Evolutionary conservation across 2,797 vertebrate genomes (phyloP).

Genomic region (Thripadectes ignobilis): DNA sequence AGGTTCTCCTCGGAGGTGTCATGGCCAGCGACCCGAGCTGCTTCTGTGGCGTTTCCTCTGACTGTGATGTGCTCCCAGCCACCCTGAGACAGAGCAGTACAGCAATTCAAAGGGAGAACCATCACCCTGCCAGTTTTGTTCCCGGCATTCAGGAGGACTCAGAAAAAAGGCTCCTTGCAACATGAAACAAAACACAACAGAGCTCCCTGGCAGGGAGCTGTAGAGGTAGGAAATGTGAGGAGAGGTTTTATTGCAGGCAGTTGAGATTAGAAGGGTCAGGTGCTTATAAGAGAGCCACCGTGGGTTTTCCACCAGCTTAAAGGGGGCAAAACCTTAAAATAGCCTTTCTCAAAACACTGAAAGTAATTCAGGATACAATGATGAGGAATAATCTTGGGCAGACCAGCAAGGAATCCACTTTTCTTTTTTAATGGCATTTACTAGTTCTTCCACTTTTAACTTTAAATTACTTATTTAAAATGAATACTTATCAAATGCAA

Average conservation of each 20-base stretch:
- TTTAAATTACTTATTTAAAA: neutral
- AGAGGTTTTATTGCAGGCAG: neutral
- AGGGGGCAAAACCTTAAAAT: neutral
- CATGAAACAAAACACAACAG: neutral
- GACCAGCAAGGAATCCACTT: neutral
- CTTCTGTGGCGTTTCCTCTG: constrained; percentile 86
- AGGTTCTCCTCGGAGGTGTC: neutral
- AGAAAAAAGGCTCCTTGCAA: neutral
- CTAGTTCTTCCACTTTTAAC: neutral
- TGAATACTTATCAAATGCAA: neutral
- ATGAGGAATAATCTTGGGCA: accelerated
- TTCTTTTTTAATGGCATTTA: neutral
- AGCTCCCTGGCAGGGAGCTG: neutral
- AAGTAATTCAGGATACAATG: neutral
- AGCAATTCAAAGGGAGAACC: neutral
- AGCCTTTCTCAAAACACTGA: neutral
- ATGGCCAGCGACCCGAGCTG: constrained; percentile 45
- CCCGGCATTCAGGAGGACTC: neutral
- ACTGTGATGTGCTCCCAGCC: constrained; percentile 95
- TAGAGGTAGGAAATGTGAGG: neutral
- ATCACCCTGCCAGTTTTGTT: neutral
- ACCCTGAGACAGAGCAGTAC: constrained; percentile 77
- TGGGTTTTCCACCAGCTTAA: neutral
- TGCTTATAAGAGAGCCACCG: neutral
- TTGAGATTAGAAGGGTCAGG: neutral